These are phyloP conservation scores for Hylaeus volcanicus DNA, from an alignment of 1,140 invertebrate species.

Conservation along the genomic window DNA sequence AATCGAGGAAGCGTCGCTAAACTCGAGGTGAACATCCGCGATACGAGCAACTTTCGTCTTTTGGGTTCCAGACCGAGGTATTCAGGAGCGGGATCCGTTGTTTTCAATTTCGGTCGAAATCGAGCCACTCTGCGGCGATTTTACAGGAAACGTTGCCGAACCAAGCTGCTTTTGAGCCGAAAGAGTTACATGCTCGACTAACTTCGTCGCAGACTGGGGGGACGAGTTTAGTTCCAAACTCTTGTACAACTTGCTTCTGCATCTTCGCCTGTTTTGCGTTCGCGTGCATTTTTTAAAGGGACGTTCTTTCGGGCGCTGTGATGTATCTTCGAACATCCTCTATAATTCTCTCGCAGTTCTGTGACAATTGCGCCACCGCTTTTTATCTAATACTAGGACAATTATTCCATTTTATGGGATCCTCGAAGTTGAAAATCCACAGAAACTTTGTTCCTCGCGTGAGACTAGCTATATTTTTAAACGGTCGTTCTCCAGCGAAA, in stretches of 20 bases:
- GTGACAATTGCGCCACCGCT: no score
- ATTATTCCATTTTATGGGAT: no score
- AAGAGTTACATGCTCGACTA: neutral
- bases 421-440: no score
- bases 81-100: neutral
- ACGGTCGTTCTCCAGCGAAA: neutral
- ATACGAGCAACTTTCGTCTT: neutral
- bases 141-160: neutral
- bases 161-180: neutral
- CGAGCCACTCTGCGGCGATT: neutral
- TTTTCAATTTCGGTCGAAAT: neutral
- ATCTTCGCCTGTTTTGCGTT: neutral
- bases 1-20: slow-evolving; percentile 12
- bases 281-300: no score
- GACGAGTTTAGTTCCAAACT: neutral
- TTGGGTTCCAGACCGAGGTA: neutral
- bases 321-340: no score
- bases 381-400: no score
- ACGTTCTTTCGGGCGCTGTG: no score
- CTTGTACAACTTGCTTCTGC: neutral
- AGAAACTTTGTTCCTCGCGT: neutral
- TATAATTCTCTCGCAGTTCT: no score
- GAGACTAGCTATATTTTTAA: neutral
- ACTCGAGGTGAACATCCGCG: slow-evolving; percentile 8
- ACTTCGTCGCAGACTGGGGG: neutral